A percentile compares a stretch with the other conserved stretches of the same genome.
phyloP scores from a whole-genome alignment of 2,888 invertebrate genomes.

The Melitaea athalia region DNA sequence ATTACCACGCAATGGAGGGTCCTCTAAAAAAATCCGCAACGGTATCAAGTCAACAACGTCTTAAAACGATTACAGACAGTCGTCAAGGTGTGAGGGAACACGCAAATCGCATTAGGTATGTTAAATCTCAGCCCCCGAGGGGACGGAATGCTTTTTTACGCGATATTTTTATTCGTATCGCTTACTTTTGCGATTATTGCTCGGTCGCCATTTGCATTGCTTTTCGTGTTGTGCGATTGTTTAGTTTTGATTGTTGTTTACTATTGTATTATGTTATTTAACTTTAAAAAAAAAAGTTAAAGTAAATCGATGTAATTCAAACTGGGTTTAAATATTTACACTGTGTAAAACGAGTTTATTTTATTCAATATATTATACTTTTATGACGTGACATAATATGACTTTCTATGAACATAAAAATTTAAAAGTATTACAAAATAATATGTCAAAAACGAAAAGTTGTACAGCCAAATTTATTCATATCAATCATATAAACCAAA shows the following conservation, averaged over 20 bases:
- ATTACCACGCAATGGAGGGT: conserved; percentile 21
- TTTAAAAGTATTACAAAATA: too few species aligned
- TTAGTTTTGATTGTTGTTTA: conserved; percentile 42
- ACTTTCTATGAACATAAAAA: too few species aligned
- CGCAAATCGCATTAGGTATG: conserved; percentile 82
- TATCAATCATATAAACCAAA: background rate
- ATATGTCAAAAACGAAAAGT: too few species aligned
- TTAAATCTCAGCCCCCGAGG: conserved; percentile 71
- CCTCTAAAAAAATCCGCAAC: conserved; percentile 37
- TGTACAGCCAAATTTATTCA: background rate
- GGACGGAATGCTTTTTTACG: conserved; percentile 57
- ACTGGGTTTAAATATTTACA: too few species aligned
- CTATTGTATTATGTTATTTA: background rate
- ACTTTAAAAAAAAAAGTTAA: too few species aligned
- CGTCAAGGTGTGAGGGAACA: conserved; percentile 68
- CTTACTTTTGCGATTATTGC: conserved; percentile 80
- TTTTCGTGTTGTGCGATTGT: conserved; percentile 24
- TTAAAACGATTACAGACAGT: conserved; percentile 76
- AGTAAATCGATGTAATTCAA: too few species aligned
- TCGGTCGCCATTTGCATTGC: conserved; percentile 74
- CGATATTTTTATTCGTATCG: conserved; percentile 80
- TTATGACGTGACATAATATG: too few species aligned
- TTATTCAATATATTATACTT: too few species aligned
- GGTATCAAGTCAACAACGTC: conserved; percentile 68
- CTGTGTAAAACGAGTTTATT: too few species aligned